phyloP scores from a whole-genome alignment of 2,113 vertebrate species.

The Prionailurus bengalensis region DNA sequence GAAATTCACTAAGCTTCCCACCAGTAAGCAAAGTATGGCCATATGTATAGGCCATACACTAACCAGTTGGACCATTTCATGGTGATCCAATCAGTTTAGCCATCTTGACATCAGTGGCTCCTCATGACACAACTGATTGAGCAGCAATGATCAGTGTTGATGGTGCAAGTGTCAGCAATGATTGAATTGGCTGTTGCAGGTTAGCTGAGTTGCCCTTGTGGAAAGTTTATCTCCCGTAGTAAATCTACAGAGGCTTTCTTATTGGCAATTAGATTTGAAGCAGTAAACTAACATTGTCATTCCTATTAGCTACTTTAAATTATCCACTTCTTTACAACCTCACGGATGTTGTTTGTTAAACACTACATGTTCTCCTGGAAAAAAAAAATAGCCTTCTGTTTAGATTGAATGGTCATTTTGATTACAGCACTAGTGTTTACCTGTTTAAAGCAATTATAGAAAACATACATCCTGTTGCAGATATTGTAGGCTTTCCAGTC shows the following conservation, averaged over 20 bases:
- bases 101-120: conserved; percentile 41
- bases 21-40: background rate
- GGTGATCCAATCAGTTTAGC: background rate
- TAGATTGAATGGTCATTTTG: conserved; percentile 76
- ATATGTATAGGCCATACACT: background rate
- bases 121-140: conserved; percentile 5
- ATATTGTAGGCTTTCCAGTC: conserved; percentile 61
- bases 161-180: background rate
- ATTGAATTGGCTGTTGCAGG: background rate
- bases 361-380: conserved; percentile 41
- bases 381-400: conserved; percentile 55
- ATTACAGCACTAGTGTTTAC: conserved; percentile 71
- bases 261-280: conserved; percentile 75
- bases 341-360: conserved; percentile 75
- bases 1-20: conserved; percentile 13
- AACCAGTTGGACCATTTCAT: conserved; percentile 15
- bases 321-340: conserved; percentile 68
- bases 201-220: background rate
- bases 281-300: conserved; percentile 67
- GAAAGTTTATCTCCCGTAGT: conserved; percentile 63
- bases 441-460: conserved; percentile 82
- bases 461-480: conserved; percentile 71
- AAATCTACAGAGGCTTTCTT: conserved; percentile 60
- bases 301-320: conserved; percentile 76
- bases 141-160: background rate